Percentiles rank a stretch among this genome's conserved stretches.
Evolutionary conservation across 1,140 invertebrate genomes (phyloP).

Genomic region (Cephus cinctus): DNA sequence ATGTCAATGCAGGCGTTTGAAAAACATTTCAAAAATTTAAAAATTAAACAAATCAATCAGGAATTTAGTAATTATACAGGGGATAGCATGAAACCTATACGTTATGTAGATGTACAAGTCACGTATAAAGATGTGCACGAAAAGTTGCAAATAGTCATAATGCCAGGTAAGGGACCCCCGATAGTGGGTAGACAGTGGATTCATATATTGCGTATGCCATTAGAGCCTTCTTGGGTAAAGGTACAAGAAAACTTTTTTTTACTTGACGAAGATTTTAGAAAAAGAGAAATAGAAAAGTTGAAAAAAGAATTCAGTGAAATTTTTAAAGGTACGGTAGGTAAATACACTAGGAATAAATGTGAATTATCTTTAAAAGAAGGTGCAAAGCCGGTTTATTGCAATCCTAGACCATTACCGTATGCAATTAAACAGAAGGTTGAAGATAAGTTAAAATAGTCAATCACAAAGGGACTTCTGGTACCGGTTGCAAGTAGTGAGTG

Average conservation of each 20-base stretch:
- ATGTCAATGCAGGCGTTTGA: conserved; percentile 4
- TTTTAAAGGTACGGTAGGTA: conserved; percentile 4
- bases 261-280: not conserved
- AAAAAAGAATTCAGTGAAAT: conserved; percentile 6
- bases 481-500: conserved; percentile 35
- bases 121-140: not conserved
- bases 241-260: conserved; percentile 6
- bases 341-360: conserved; percentile 6
- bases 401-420: conserved; percentile 27
- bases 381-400: conserved; percentile 26
- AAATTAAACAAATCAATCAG: conserved; percentile 1
- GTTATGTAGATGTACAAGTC: conserved; percentile 6
- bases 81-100: conserved; percentile 3
- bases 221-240: not conserved
- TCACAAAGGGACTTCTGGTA: conserved; percentile 28
- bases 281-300: conserved; percentile 3
- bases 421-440: conserved; percentile 27
- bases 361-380: conserved; percentile 12
- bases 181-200: conserved; percentile 11
- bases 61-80: conserved; percentile 10
- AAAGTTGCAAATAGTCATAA: conserved; percentile 7
- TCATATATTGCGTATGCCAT: not conserved
- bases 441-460: conserved; percentile 24
- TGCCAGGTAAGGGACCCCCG: conserved; percentile 1
- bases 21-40: not conserved